Conservation (phyloP, 2,888 invertebrate species). For the Parnassius mnemosyne region DNA sequence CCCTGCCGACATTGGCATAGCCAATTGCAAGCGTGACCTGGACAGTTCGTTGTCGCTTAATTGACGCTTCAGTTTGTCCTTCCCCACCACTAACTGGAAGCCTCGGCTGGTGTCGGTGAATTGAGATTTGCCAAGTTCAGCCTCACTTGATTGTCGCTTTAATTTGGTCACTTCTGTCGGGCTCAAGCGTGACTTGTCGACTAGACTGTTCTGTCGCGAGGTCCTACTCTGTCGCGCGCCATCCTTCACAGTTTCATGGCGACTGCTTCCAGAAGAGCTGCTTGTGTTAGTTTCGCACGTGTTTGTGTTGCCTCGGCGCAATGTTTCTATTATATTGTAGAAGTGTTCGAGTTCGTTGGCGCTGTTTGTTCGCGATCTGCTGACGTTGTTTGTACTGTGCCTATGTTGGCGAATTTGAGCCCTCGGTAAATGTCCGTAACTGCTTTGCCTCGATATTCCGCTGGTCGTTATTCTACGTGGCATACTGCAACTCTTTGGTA, state of each 20-base stretch:
- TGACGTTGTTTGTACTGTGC: conserved; percentile 59
- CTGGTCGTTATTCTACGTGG: conserved; percentile 63
- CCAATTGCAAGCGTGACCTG: conserved; percentile 56
- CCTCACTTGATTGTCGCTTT: conserved; percentile 62
- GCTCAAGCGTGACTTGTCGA: conserved; percentile 50
- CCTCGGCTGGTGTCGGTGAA: conserved; percentile 46
- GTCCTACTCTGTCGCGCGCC: conserved; percentile 38
- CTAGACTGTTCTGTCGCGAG: conserved; percentile 62
- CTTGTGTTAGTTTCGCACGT: conserved; percentile 52
- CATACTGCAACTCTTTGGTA: conserved; percentile 72
- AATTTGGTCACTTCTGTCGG: conserved; percentile 47
- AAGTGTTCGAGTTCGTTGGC: conserved; percentile 62
- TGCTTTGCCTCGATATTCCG: conserved; percentile 63
- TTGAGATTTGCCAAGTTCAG: conserved; percentile 46
- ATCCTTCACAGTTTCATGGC: conserved; percentile 41
- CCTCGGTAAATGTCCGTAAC: conserved; percentile 65
- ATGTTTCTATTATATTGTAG: conserved; percentile 65
- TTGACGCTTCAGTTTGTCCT: conserved; percentile 66
- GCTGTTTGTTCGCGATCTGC: conserved; percentile 53
- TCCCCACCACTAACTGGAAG: conserved; percentile 67
- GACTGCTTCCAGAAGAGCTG: conserved; percentile 61
- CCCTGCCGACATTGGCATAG: conserved; percentile 76
- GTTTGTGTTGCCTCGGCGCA: conserved; percentile 46
- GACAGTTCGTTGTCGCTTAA: conserved; percentile 69
- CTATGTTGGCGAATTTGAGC: conserved; percentile 59